phyloP scores from a whole-genome alignment of 1,140 invertebrate species.

The Nylanderia fulva region DNA sequence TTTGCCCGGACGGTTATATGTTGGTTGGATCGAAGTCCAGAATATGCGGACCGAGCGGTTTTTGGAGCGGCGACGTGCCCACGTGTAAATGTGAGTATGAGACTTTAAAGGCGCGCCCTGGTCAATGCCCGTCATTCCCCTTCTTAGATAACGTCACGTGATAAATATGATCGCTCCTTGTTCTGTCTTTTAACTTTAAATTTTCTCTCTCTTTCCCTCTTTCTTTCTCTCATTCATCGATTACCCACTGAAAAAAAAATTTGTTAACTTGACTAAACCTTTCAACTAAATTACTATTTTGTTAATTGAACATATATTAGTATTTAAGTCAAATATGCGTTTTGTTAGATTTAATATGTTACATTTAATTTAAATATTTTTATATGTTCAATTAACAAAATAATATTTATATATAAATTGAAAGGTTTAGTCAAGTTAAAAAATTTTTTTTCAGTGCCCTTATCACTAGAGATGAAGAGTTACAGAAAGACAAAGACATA shows the following conservation, averaged over 20 bases:
- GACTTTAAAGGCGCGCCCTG: not conserved
- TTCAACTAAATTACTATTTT: too few species aligned
- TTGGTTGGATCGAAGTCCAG: slow-evolving; percentile 90
- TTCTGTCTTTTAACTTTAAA: not conserved
- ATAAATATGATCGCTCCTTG: not conserved
- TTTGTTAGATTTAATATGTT: too few species aligned
- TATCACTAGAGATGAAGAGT: not conserved
- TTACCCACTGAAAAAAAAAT: too few species aligned
- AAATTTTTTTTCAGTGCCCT: too few species aligned
- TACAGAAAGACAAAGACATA: not conserved
- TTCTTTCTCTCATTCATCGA: not conserved
- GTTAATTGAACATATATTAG: too few species aligned
- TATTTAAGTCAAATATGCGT: too few species aligned
- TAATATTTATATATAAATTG: too few species aligned
- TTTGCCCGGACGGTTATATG: slow-evolving; percentile 94
- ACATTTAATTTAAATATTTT: too few species aligned
- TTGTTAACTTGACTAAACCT: too few species aligned
- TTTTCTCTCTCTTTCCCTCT: not conserved
- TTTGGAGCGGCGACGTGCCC: slow-evolving; percentile 93
- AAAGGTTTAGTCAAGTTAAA: too few species aligned
- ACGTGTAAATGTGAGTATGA: slow-evolving; percentile 93
- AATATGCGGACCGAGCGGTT: slow-evolving; percentile 90
- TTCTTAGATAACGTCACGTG: not conserved
- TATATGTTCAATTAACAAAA: too few species aligned
- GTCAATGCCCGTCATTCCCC: slow-evolving; percentile 10